Evolutionary conservation across 2,797 vertebrate genomes (phyloP), one percentile per base, ranked within the genome.

Genomic region (Tinamus major): DNA sequence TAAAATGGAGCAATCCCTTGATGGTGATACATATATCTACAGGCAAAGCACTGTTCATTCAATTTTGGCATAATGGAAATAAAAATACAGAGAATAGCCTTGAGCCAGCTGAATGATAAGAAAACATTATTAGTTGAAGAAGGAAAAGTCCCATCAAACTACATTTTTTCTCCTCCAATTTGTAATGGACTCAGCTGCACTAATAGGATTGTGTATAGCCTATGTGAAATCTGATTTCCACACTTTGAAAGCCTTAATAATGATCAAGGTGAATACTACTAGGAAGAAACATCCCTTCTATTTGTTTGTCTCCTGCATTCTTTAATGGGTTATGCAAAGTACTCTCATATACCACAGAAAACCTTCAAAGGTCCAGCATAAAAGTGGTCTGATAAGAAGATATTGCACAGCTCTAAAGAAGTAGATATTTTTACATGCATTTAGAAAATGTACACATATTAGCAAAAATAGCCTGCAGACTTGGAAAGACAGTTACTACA

Each of bases 21-120:
- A 70, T n/a, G 39, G 56, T 18, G 18, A 86, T 65, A 65, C 10
- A 88, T 69, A 64, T 68, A 85, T 81, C 70, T 92, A 69, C 74
- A 88, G 87, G 63, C 41, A 95, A 96, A 65, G 13, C 64, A 92
- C 35, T 92, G 51, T n/a, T 70, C 11, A 16, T 65, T 91, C 51
- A 41, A 13, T 48, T 59, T 51, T 69, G 37, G 24, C 33, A 49
- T 48, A 65, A 86, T 16, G 75, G 71, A 75, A 51, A 89, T 74
- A 76, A 67, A 64, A 42, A 64, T 49, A 46, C 10, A 79, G 58
- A 91, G 74, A 71, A 78, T 39, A 72, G 13, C 48, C 48, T 62
- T 78, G 31, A 80, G 41, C 24, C 62, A 81, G 33, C 29, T 61
- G 7, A 90, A 90, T 46, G 17, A 23, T 72, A 68, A 76, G 78